These are phyloP conservation scores for Tragelaphus strepsiceros DNA, from an alignment of 2,113 vertebrate genomes.

Conservation along the genomic window DNA sequence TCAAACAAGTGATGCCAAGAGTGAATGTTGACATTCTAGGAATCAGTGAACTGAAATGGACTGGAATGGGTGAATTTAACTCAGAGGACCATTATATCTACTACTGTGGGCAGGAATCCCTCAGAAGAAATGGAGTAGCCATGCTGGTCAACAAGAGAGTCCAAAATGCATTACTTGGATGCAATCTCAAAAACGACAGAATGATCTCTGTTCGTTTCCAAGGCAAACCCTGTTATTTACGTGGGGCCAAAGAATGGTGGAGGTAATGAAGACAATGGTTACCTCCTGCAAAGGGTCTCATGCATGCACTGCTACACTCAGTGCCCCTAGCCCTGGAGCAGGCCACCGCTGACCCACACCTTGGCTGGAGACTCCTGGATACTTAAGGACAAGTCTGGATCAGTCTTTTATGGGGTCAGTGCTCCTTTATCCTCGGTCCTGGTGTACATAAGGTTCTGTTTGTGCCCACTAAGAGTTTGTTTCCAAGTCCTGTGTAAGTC, in stretches of 20 bases:
- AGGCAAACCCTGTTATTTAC: neutral
- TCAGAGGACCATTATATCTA: no score
- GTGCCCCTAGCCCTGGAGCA: neutral
- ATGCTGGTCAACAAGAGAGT: no score
- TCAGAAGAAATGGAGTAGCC: no score
- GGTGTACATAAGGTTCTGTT: neutral
- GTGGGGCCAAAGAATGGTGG: neutral
- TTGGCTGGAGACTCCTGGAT: neutral
- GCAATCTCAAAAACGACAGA: no score
- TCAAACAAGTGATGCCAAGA: no score
- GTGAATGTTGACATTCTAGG: no score
- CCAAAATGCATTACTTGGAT: no score
- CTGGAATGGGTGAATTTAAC: no score
- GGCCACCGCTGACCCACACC: neutral
- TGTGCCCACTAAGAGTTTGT: neutral
- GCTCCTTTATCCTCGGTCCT: neutral
- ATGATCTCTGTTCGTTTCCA: no score
- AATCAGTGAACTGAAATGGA: no score
- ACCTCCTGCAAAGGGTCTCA: neutral
- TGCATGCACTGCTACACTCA: neutral
- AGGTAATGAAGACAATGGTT: neutral
- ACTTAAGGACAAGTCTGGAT: neutral
- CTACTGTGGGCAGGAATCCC: no score
- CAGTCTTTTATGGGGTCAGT: neutral
- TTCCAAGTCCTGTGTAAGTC: neutral